A percentile compares a stretch with the other conserved stretches of the same genome.
phyloP scores from a whole-genome alignment of 2,797 vertebrate species.

The Etheostoma nigrum region DNA sequence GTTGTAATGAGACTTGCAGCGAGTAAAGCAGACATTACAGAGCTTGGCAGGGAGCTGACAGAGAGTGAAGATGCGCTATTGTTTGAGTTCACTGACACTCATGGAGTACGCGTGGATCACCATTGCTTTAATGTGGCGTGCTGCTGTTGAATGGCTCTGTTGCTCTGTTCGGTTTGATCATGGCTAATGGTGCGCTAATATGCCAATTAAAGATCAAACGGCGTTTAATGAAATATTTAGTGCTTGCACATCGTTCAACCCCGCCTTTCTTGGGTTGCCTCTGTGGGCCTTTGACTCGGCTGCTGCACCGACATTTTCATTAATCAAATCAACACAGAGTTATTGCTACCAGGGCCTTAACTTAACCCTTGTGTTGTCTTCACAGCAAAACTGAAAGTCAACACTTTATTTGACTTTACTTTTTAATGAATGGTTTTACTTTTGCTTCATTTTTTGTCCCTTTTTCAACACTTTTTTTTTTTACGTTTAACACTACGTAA shows the following conservation, averaged over 20 bases:
- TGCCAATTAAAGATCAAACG: slow-evolving; percentile 72
- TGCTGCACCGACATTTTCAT: slow-evolving; percentile 29
- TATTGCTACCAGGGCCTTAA: neutral
- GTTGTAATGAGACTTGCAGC: slow-evolving; percentile 19
- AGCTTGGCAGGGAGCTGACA: slow-evolving; percentile 43
- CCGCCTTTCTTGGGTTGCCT: slow-evolving; percentile 12
- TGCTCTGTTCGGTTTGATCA: slow-evolving; percentile 65
- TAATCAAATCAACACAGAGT: slow-evolving; percentile 21
- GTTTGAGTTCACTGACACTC: slow-evolving; percentile 52
- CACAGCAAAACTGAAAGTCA: no score
- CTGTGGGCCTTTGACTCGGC: slow-evolving; percentile 27
- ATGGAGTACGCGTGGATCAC: slow-evolving; percentile 26
- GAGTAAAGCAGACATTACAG: slow-evolving; percentile 48
- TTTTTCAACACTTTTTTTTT: no score
- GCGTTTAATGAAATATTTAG: slow-evolving; percentile 69
- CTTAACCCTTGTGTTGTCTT: no score
- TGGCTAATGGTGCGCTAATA: slow-evolving; percentile 59
- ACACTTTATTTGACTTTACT: no score
- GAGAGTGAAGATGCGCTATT: slow-evolving; percentile 29
- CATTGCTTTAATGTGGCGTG: slow-evolving; percentile 23
- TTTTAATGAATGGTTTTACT: no score
- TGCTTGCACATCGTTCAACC: slow-evolving; percentile 30
- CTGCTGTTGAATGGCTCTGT: slow-evolving; percentile 36
- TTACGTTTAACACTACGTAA: no score
- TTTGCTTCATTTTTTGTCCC: no score